A percentile compares a stretch with the other conserved stretches of the same genome.
Evolutionary conservation across 2,113 vertebrate species (phyloP).

Genomic region (Ivindomyrus marchei): DNA sequence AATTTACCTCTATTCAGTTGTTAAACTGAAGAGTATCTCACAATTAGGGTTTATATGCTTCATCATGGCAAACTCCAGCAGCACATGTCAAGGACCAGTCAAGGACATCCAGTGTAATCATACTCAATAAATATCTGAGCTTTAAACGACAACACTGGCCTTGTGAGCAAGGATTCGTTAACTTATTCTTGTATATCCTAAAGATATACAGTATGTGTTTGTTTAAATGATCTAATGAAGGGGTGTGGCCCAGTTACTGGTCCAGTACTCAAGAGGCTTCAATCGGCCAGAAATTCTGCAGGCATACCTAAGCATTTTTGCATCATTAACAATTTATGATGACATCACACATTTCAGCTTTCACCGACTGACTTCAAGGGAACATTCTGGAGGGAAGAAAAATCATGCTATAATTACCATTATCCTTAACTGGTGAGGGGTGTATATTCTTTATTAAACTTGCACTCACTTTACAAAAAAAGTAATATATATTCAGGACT

Average conservation of each 20-base stretch:
- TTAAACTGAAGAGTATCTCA: neutral
- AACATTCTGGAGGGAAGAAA: neutral
- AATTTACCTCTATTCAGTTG: neutral
- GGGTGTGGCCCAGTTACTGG: neutral
- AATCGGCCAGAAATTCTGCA: neutral
- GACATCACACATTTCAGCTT: neutral
- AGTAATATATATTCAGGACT: neutral
- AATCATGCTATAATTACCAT: neutral
- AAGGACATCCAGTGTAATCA: constrained; percentile 9
- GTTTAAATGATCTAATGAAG: neutral
- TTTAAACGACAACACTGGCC: neutral
- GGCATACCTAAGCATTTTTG: neutral
- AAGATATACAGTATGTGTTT: constrained; percentile 1
- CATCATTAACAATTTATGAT: constrained; percentile 2
- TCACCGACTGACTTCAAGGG: neutral
- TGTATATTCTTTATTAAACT: neutral
- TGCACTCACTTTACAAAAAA: neutral
- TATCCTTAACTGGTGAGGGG: neutral
- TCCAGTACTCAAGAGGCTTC: neutral
- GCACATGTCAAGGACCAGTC: neutral
- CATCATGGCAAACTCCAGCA: neutral
- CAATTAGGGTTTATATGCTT: neutral
- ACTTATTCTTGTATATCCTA: neutral
- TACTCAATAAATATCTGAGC: neutral
- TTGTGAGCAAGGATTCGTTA: neutral